A percentile compares a stretch with the other conserved stretches of the same genome.
These are phyloP conservation scores for Hemicrepidius hirtus DNA, from an alignment of 2,888 invertebrate genomes.

Conservation along the genomic window DNA sequence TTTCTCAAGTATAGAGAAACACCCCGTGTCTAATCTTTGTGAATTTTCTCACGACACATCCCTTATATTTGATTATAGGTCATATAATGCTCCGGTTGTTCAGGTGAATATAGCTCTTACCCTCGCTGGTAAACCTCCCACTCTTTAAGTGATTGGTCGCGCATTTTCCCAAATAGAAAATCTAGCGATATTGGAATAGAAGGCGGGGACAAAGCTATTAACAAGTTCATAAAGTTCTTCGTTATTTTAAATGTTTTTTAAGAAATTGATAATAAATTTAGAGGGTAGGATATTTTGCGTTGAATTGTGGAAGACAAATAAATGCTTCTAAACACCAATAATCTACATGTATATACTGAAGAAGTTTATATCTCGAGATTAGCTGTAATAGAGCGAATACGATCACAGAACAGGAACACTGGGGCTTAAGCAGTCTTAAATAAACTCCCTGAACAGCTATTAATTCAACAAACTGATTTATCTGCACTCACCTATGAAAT, in stretches of 20 bases:
- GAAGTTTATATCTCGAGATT: conserved; percentile 40
- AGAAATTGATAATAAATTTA: too few species aligned
- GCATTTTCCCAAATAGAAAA: conserved; percentile 23
- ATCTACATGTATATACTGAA: background rate
- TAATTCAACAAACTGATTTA: conserved; percentile 61
- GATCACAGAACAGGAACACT: conserved; percentile 46
- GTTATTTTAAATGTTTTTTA: too few species aligned
- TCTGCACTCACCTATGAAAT: conserved; percentile 56
- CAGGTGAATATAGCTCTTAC: conserved; percentile 19
- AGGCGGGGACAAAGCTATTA: conserved; percentile 10
- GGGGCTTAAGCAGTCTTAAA: conserved; percentile 60
- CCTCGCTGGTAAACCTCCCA: conserved; percentile 9
- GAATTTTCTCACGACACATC: too few species aligned
- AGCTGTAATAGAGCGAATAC: conserved; percentile 24
- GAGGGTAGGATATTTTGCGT: too few species aligned
- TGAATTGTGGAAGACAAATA: background rate
- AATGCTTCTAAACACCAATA: background rate
- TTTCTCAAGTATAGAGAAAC: too few species aligned
- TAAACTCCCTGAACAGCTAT: conserved; percentile 59
- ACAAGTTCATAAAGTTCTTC: too few species aligned
- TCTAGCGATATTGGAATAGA: conserved; percentile 15
- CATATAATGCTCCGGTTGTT: background rate
- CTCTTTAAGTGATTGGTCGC: conserved; percentile 22
- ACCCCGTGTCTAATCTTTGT: too few species aligned
- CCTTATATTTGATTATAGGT: background rate